Evolutionary conservation across 2,888 invertebrate genomes (phyloP).

Genomic region (Cryptocephalus moraei): DNA sequence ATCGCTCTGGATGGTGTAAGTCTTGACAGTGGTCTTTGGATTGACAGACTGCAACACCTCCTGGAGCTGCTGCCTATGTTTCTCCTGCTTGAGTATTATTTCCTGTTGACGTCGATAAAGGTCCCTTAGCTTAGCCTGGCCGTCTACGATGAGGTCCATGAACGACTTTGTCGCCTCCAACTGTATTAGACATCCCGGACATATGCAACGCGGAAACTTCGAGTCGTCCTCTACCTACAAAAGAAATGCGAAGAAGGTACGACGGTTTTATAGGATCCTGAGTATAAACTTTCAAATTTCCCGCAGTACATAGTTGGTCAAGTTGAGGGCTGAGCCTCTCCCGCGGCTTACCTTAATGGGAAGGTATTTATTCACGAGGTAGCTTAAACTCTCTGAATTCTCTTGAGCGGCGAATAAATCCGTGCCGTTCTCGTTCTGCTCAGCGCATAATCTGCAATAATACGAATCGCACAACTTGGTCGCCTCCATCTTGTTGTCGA

Average conservation of each 20-base stretch:
- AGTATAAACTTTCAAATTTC: slow-evolving; percentile 20
- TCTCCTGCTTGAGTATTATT: slow-evolving; percentile 27
- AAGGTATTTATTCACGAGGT: slow-evolving; percentile 61
- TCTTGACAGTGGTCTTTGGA: slow-evolving; percentile 32
- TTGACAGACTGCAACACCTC: slow-evolving; percentile 31
- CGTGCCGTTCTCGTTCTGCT: slow-evolving; percentile 60
- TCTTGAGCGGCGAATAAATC: slow-evolving; percentile 49
- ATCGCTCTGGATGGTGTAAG: slow-evolving; percentile 30
- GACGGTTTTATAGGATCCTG: slow-evolving; percentile 20
- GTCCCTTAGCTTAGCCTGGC: slow-evolving; percentile 50
- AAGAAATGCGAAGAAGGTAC: background rate
- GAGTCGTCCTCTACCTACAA: slow-evolving; percentile 58
- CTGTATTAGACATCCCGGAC: slow-evolving; percentile 67
- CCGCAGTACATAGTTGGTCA: slow-evolving; percentile 26
- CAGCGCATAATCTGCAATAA: slow-evolving; percentile 67
- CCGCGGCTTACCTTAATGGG: slow-evolving; percentile 54
- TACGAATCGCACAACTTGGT: slow-evolving; percentile 52
- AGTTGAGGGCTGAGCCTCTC: slow-evolving; percentile 24
- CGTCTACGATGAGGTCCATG: slow-evolving; percentile 58
- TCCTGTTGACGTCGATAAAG: slow-evolving; percentile 41
- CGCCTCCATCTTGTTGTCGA: slow-evolving; percentile 24
- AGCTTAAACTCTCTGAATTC: slow-evolving; percentile 51
- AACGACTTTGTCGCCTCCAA: slow-evolving; percentile 65
- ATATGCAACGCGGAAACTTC: slow-evolving; percentile 59
- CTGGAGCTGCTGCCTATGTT: slow-evolving; percentile 30